Conservation (phyloP, 2,797 vertebrate genomes). For the Moxostoma hubbsi region DNA sequence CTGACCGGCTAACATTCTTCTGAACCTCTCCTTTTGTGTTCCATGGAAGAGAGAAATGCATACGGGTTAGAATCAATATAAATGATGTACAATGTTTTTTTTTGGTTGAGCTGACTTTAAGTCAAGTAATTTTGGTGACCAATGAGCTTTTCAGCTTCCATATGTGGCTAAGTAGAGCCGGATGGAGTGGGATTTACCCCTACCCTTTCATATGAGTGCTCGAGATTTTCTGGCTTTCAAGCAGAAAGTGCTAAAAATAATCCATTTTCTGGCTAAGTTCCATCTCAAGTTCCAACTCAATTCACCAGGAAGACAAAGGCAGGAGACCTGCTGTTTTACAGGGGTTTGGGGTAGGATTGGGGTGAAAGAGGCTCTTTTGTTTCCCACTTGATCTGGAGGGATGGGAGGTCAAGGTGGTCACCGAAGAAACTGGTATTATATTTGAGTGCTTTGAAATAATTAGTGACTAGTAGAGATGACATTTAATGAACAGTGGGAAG, state of each 20-base stretch:
- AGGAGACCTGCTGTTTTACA: constrained; percentile 51
- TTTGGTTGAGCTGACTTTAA: not conserved
- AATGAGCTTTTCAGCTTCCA: constrained; percentile 5
- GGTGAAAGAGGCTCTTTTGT: constrained; percentile 26
- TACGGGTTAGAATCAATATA: no score
- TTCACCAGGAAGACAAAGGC: constrained; percentile 62
- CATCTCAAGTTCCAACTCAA: constrained; percentile 78
- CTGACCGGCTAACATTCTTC: no score
- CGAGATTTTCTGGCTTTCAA: constrained; percentile 75
- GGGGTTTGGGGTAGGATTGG: constrained; percentile 41
- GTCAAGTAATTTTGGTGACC: constrained; percentile 1
- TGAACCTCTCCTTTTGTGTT: no score
- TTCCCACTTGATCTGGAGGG: constrained; percentile 57
- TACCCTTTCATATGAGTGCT: constrained; percentile 75
- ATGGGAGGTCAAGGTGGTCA: constrained; percentile 72
- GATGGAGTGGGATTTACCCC: constrained; percentile 31
- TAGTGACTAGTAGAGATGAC: not conserved
- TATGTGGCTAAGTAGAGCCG: constrained; percentile 32
- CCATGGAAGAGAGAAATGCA: no score
- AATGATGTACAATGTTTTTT: no score
- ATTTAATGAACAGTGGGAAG: not conserved
- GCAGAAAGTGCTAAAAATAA: constrained; percentile 83
- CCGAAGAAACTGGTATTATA: constrained; percentile 77
- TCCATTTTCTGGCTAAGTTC: constrained; percentile 70
- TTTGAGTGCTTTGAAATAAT: not conserved